A percentile compares a stretch with the other conserved stretches of the same genome.
Conservation (phyloP, 2,888 invertebrate genomes). For the Drosophila peninsularis region DNA sequence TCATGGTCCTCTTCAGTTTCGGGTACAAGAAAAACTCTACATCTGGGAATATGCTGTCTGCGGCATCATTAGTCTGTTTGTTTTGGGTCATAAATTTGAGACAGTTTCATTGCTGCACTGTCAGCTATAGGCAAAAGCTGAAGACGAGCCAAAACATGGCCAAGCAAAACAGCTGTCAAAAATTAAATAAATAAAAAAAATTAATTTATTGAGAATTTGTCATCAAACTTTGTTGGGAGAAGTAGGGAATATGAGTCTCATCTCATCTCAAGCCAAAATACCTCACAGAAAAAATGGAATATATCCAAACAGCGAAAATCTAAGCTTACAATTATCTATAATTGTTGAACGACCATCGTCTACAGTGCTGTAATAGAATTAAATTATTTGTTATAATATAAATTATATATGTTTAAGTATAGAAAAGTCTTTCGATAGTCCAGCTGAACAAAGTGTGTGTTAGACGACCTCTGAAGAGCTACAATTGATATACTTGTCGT, state of each 20-base stretch:
- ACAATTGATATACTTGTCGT: not conserved
- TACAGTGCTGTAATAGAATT: not conserved
- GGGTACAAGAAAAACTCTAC: not conserved
- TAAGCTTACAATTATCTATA: too few species aligned
- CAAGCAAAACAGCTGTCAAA: not conserved
- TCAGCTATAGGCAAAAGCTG: not conserved
- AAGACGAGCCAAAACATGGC: not conserved
- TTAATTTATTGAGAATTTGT: too few species aligned
- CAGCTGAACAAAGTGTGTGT: not conserved
- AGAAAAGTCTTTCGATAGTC: not conserved
- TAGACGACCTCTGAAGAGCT: not conserved
- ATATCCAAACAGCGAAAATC: too few species aligned
- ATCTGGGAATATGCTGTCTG: not conserved
- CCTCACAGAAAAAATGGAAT: too few species aligned
- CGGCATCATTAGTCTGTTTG: not conserved
- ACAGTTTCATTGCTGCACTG: not conserved
- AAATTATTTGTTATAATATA: not conserved
- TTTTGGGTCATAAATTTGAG: not conserved
- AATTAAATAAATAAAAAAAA: not conserved
- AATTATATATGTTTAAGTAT: not conserved
- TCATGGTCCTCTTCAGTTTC: not conserved
- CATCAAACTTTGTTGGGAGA: too few species aligned
- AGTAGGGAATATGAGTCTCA: too few species aligned
- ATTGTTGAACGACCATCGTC: too few species aligned
- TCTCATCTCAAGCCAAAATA: too few species aligned